phyloP scores from a whole-genome alignment of 2,113 vertebrate species.

The Tychaedon coryphoeus region DNA sequence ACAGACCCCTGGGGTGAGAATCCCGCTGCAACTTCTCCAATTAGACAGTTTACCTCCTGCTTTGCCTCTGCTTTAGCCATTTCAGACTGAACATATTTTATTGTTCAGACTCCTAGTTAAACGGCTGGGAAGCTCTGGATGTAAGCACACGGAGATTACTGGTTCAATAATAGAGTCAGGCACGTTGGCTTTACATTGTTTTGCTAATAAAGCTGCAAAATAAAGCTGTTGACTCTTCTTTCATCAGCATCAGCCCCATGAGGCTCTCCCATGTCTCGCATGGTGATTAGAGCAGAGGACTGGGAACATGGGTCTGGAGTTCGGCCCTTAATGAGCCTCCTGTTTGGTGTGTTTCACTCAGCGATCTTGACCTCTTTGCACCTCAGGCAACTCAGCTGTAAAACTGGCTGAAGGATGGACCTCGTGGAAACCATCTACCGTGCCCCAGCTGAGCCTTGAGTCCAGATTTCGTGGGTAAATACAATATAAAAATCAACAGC shows the following conservation, averaged over 20 bases:
- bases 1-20: constrained; percentile 46
- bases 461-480: constrained; percentile 6
- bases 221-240: constrained; percentile 32
- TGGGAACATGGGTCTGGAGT: not conserved
- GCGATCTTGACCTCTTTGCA: constrained; percentile 63
- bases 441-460: not conserved
- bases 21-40: constrained; percentile 19
- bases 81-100: not conserved
- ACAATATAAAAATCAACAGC: constrained; percentile 48
- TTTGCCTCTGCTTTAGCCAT: constrained; percentile 22
- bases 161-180: not conserved
- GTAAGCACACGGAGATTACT: not conserved
- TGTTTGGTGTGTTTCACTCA: constrained; percentile 12
- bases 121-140: not conserved
- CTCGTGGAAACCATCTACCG: not conserved
- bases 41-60: constrained; percentile 53
- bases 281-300: constrained; percentile 46
- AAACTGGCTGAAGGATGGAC: constrained; percentile 54
- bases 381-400: constrained; percentile 65
- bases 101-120: constrained; percentile 39
- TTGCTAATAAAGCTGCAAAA: constrained; percentile 39
- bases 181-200: not conserved
- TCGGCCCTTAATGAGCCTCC: constrained; percentile 67
- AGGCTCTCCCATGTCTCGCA: constrained; percentile 1
- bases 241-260: constrained; percentile 18